A percentile compares a stretch with the other conserved stretches of the same genome.
Conservation (phyloP, 2,888 invertebrate genomes). For the Digitonthophagus gazella region DNA sequence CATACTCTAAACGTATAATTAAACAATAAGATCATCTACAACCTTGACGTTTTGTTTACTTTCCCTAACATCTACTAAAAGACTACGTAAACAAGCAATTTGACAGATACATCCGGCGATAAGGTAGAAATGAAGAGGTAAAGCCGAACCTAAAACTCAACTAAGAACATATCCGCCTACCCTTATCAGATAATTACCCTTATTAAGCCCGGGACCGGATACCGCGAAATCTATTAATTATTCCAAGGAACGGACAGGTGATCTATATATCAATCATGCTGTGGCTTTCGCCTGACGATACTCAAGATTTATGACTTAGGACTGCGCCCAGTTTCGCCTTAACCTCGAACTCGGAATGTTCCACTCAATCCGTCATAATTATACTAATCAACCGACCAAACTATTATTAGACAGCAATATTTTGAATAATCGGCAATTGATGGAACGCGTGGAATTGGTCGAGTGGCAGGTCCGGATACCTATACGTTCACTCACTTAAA, state of each 20-base stretch:
- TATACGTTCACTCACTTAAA: neutral
- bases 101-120: neutral
- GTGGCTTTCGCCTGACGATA: neutral
- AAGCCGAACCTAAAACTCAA: neutral
- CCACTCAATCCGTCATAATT: neutral
- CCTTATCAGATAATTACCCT: slow-evolving; percentile 14
- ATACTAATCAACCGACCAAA: neutral
- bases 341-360: neutral
- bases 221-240: slow-evolving; percentile 22
- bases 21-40: too few species aligned
- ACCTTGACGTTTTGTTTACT: too few species aligned
- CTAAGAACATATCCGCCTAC: neutral
- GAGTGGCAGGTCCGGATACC: neutral
- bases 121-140: neutral
- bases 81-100: neutral
- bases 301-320: neutral
- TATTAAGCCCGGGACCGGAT: neutral
- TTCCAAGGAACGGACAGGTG: slow-evolving; percentile 26
- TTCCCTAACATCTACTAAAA: too few species aligned
- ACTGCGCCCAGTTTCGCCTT: neutral
- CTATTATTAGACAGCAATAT: neutral
- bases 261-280: slow-evolving; percentile 26
- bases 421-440: neutral
- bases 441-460: neutral
- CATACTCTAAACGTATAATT: too few species aligned